A percentile compares a stretch with the other conserved stretches of the same genome.
phyloP scores from a whole-genome alignment of 2,797 vertebrate genomes.

The Valencia hispanica region DNA sequence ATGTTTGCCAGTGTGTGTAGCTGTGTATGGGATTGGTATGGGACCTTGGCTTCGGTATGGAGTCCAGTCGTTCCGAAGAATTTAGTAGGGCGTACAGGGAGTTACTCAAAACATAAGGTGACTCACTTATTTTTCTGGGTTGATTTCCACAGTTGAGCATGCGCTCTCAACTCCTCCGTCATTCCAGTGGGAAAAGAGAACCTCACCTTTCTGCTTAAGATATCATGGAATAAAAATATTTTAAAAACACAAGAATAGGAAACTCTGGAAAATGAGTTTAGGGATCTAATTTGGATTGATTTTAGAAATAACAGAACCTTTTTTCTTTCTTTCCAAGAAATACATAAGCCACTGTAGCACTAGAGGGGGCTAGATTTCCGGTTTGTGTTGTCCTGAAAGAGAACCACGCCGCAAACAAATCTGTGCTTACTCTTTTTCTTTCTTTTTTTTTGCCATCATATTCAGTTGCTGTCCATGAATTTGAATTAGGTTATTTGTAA shows the following conservation, averaged over 20 bases:
- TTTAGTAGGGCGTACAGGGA: slow-evolving; percentile 38
- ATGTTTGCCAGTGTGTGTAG: slow-evolving; percentile 28
- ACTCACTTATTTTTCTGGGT: slow-evolving; percentile 63
- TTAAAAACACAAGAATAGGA: background rate
- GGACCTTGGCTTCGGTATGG: slow-evolving; percentile 67
- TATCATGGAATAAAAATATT: background rate
- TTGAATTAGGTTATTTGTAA: background rate
- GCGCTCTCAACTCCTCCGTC: slow-evolving; percentile 9
- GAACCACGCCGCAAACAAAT: background rate
- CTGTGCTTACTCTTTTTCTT: background rate
- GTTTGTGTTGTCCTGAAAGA: background rate
- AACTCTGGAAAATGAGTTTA: background rate
- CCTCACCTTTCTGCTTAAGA: background rate
- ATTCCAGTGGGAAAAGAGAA: background rate
- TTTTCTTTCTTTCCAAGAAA: background rate
- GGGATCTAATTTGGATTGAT: background rate
- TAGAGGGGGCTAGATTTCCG: slow-evolving; percentile 47
- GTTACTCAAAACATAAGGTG: slow-evolving; percentile 59
- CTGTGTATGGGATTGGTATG: slow-evolving; percentile 52
- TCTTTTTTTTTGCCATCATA: slow-evolving; percentile 20
- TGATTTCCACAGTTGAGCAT: slow-evolving; percentile 11
- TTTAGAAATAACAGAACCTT: background rate
- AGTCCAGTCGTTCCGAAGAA: slow-evolving; percentile 65
- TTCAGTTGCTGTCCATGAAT: slow-evolving; percentile 7
- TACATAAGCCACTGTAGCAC: background rate